Conservation (phyloP, 2,888 invertebrate species). For the Rhaphigaster nebulosa region DNA sequence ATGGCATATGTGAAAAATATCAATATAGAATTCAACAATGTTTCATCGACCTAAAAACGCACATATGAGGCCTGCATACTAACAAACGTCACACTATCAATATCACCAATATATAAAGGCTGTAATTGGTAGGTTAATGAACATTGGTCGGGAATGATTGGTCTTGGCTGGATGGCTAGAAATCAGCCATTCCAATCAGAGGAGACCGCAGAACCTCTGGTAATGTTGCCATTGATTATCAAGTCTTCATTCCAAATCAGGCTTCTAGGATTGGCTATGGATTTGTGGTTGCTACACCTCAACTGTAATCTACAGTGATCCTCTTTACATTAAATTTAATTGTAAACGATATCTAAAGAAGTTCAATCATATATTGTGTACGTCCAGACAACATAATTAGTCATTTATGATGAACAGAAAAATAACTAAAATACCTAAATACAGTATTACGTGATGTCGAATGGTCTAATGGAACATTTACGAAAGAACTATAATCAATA, state of each 20-base stretch:
- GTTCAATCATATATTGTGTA: too few species aligned
- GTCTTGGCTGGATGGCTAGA: not conserved
- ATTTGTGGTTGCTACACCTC: not conserved
- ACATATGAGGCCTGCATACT: not conserved
- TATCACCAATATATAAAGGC: not conserved
- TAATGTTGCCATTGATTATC: slow-evolving; percentile 15
- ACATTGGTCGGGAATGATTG: not conserved
- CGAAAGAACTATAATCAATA: too few species aligned
- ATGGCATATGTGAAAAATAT: too few species aligned
- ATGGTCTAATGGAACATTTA: too few species aligned
- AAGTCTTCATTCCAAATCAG: not conserved
- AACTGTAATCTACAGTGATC: not conserved
- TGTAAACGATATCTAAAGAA: too few species aligned
- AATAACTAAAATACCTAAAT: too few species aligned
- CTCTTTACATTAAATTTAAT: not conserved
- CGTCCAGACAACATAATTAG: too few species aligned
- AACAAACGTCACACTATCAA: not conserved
- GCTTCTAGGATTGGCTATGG: not conserved
- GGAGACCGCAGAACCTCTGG: not conserved
- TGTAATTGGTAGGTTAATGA: not conserved
- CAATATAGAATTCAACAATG: too few species aligned
- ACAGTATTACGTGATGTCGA: too few species aligned
- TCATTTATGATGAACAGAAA: too few species aligned
- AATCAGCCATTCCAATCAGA: slow-evolving; percentile 21
- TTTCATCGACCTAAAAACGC: not conserved